phyloP scores from a whole-genome alignment of 2,888 invertebrate species.

The Diaprepes abbreviatus region DNA sequence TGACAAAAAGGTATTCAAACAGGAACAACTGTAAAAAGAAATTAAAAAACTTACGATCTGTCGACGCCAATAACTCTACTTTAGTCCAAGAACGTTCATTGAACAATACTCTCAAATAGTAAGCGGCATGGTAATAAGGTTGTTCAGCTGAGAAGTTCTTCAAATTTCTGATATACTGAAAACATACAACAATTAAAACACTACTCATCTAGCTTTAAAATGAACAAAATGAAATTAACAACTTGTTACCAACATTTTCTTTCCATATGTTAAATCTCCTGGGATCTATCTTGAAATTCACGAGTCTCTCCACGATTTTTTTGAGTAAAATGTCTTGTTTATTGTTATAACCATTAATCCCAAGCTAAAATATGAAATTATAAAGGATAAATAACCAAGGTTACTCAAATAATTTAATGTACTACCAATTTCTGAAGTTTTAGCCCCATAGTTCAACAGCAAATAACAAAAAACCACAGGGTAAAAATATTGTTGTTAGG shows the following conservation, averaged over 20 bases:
- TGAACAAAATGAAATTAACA: too few species aligned
- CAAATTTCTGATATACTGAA: constrained; percentile 80
- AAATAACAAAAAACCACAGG: too few species aligned
- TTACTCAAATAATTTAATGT: too few species aligned
- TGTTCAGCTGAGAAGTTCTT: constrained; percentile 95
- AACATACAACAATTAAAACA: constrained; percentile 58
- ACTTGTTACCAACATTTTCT: constrained; percentile 77
- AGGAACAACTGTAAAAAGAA: not conserved
- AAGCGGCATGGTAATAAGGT: constrained; percentile 90
- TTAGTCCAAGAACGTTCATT: constrained; percentile 92
- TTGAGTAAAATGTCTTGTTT: constrained; percentile 87
- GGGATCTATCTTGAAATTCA: constrained; percentile 84
- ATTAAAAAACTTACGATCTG: constrained; percentile 74
- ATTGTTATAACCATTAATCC: constrained; percentile 90
- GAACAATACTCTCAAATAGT: constrained; percentile 85
- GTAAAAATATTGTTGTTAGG: too few species aligned
- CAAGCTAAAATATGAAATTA: constrained; percentile 73
- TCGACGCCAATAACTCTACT: constrained; percentile 85
- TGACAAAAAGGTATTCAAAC: too few species aligned
- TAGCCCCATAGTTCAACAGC: too few species aligned
- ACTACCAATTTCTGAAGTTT: too few species aligned
- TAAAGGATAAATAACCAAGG: too few species aligned
- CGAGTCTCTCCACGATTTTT: constrained; percentile 88
- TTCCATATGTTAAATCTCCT: constrained; percentile 88
- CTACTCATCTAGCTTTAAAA: too few species aligned